These are phyloP conservation scores for Drosophila peninsularis DNA, from an alignment of 2,888 invertebrate species.

Conservation along the genomic window DNA sequence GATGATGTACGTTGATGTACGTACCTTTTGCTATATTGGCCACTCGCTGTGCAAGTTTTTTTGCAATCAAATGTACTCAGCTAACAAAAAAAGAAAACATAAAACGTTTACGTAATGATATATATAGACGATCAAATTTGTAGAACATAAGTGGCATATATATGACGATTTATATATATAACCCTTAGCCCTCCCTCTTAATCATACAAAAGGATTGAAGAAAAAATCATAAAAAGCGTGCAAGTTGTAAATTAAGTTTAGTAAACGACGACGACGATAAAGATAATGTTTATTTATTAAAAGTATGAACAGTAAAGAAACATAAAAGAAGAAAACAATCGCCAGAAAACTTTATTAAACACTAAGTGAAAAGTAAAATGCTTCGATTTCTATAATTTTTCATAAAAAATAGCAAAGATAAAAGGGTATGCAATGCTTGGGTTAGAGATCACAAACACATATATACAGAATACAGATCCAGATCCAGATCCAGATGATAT, in stretches of 20 bases:
- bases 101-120: slow-evolving; percentile 52
- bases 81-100: slow-evolving; percentile 15
- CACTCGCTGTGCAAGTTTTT: slow-evolving; percentile 50
- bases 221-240: slow-evolving; percentile 30
- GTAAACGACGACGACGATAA: slow-evolving; percentile 46
- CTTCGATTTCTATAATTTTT: slow-evolving; percentile 59
- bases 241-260: slow-evolving; percentile 70
- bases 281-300: slow-evolving; percentile 64
- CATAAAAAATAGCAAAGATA: slow-evolving; percentile 11
- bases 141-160: slow-evolving; percentile 63
- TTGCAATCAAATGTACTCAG: slow-evolving; percentile 41
- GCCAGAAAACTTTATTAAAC: slow-evolving; percentile 58
- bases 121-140: slow-evolving; percentile 73
- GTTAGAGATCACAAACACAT: slow-evolving; percentile 30
- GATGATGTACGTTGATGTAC: slow-evolving; percentile 20
- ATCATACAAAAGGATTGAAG: slow-evolving; percentile 19
- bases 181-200: slow-evolving; percentile 17
- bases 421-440: slow-evolving; percentile 57
- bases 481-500: slow-evolving; percentile 56
- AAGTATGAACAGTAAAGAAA: slow-evolving; percentile 26
- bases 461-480: slow-evolving; percentile 13
- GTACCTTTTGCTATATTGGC: slow-evolving; percentile 44
- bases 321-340: slow-evolving; percentile 23
- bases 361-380: slow-evolving; percentile 54
- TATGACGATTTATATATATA: slow-evolving; percentile 19